These are phyloP conservation scores for Plecturocebus donacophilus DNA, from an alignment of 2,113 vertebrate genomes.

Conservation along the genomic window DNA sequence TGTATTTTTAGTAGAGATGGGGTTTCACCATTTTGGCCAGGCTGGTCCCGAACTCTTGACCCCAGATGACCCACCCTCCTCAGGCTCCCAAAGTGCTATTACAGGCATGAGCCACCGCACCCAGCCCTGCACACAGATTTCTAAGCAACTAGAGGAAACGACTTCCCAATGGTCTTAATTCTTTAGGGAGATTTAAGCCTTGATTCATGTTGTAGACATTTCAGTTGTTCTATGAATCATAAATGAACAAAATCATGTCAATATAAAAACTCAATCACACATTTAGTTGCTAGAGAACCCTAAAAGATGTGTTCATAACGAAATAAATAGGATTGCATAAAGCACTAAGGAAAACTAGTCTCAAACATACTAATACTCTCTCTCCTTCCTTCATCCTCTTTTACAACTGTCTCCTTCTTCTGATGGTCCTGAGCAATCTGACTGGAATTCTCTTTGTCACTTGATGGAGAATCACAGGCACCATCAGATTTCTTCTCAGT, in stretches of 20 bases:
- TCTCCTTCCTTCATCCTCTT: slow-evolving; percentile 93
- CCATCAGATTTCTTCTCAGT: slow-evolving; percentile 94
- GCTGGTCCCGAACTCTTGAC: too few species aligned
- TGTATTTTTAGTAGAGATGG: too few species aligned
- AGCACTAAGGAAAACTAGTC: slow-evolving; percentile 23
- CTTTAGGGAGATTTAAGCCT: background rate
- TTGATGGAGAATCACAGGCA: slow-evolving; percentile 97
- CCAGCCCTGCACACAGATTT: background rate
- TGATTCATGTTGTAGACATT: background rate
- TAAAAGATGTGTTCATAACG: background rate
- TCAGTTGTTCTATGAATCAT: slow-evolving; percentile 17
- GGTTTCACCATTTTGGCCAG: too few species aligned
- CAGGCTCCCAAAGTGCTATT: too few species aligned
- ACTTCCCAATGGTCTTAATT: background rate
- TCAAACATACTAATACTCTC: slow-evolving; percentile 92
- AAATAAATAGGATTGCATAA: background rate
- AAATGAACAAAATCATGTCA: slow-evolving; percentile 9
- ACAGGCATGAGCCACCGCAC: too few species aligned
- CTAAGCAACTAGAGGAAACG: background rate
- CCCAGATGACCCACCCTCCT: too few species aligned
- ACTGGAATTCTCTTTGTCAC: slow-evolving; percentile 97
- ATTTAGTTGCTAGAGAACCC: background rate
- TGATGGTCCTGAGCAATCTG: slow-evolving; percentile 91
- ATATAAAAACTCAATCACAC: background rate
- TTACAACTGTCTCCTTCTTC: slow-evolving; percentile 87